Evolutionary conservation across 2,888 invertebrate species (phyloP), one percentile per base, ranked within the genome.

Genomic region (Scaptomyza polygonia): DNA sequence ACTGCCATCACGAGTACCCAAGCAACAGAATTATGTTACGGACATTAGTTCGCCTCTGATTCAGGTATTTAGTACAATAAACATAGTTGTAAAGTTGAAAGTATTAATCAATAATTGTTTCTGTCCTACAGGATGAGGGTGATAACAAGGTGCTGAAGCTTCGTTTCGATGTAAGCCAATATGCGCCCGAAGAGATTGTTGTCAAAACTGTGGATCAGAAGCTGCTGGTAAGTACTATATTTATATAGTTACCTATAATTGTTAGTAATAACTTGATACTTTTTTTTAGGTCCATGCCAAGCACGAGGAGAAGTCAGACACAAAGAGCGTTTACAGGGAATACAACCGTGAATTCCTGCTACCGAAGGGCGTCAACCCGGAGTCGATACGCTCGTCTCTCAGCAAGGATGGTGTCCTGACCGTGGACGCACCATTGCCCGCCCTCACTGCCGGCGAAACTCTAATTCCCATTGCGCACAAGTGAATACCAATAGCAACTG

Each of bases 141-240:
- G 97, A 97, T 91, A 97, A 95, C 93, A 98, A 98, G 93, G 96
- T 96, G 91, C 94, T 99, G 83, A 97, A 98, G 91, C 94, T 99
- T 75, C 94, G 98, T 90, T 99, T 99, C 93, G 99, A 99, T 92
- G 98, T 99, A 84, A 97, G 97, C 90, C 98, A 99, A 92, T 99
- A 99, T 93, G 96, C 96, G 59, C 97, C 97, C 51, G 99, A 99
- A 92, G 99, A 99, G 93, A 98, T 99, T 91, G 97, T 98, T 90
- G 98, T 99, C 77, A 99, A 98, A 93, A 99, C 99, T 76, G 97
- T 98, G 83, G 99, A 99, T 93, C 98, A 98, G 93, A 97, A 98
- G 94, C 94, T 99, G 91, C 93, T 97, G 95, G 97, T 97, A 12
- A 3, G 9, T n/a, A 67, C n/a, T 34, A 34, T 21, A 25, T 6